Evolutionary conservation across 2,888 invertebrate species (phyloP).

Genomic region (Agonopterix alstromeriana): DNA sequence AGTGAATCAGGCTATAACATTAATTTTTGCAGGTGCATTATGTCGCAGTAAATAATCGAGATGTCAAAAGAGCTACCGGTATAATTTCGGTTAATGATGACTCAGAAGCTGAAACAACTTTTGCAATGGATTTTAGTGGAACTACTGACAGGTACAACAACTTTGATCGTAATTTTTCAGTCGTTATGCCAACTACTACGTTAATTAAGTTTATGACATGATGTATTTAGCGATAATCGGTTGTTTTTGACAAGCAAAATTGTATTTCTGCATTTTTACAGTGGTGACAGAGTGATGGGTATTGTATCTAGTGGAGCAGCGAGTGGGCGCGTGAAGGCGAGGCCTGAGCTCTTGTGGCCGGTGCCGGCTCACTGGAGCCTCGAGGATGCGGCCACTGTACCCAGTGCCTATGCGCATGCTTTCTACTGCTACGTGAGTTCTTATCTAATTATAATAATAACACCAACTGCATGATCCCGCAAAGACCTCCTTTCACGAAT

Average conservation of each 20-base stretch:
- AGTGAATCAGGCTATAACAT: neutral
- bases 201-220: neutral
- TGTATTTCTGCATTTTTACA: conserved; percentile 14
- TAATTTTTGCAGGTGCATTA: conserved; percentile 12
- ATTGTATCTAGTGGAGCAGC: conserved; percentile 67
- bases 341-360: conserved; percentile 76
- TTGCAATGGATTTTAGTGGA: conserved; percentile 48
- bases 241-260: neutral
- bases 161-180: neutral
- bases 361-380: conserved; percentile 82
- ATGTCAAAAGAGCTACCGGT: conserved; percentile 26
- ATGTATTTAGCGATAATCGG: neutral
- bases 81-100: conserved; percentile 7
- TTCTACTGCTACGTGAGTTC: conserved; percentile 40
- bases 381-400: conserved; percentile 85
- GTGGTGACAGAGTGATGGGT: conserved; percentile 80
- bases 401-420: conserved; percentile 81
- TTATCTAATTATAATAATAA: neutral
- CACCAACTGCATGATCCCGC: no score
- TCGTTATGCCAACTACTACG: neutral
- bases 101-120: conserved; percentile 9
- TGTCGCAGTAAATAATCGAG: conserved; percentile 21
- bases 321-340: conserved; percentile 71
- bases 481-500: no score
- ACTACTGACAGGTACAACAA: conserved; percentile 28